Base-by-base conservation (phyloP, 1,140 invertebrate genomes). In the Phocides pigmalion region DNA sequence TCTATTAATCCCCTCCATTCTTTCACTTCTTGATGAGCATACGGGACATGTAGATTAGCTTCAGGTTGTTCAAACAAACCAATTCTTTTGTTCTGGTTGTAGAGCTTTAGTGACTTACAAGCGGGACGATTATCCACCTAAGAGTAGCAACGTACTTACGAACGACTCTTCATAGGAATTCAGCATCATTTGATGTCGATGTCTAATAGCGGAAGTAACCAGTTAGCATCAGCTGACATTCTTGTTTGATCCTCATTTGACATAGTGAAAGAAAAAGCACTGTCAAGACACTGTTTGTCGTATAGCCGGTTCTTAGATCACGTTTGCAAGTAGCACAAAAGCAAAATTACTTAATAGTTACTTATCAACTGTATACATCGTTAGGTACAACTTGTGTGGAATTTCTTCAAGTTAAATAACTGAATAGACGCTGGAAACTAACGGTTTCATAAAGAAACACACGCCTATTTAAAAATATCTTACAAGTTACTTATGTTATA, bases 331-430 rank as follows among this genome's bases (percentile, higher is more conserved):
- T 32, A 11, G n/a, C 28, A 32, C 28, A 32, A 32, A 32, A 32
- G 28, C 4, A 11, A 39, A 14, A 14, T 39, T 9, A 39, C 35
- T 39, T 39, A 14, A 39, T 32, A 32, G 28, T 32, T n/a, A 39
- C 35, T 39, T 39, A 39, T 39, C 35, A 39, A 39, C 35, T 39
- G 35, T 39, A 39, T 12, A 39, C 35, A 39, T 39, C 35, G 35
- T 39, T 39, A 39, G 35, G 12, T 39, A 39, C 14, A 12, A 39
- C 35, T 39, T 39, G 11, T 39, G 35, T 12, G 35, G 35, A 14
- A 35, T 35, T 39, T 39, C 35, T 14, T 39, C 28, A 39, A n/a
- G 14, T 1, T 14, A 39, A n/a, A 39, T 39, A n/a, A 4, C n/a
- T 14, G 12, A 39, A 39, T 11, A 39, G 35, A 14, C 12, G 12